These are phyloP conservation scores for Mungos mungo DNA, from an alignment of 2,113 vertebrate genomes.

Conservation along the genomic window DNA sequence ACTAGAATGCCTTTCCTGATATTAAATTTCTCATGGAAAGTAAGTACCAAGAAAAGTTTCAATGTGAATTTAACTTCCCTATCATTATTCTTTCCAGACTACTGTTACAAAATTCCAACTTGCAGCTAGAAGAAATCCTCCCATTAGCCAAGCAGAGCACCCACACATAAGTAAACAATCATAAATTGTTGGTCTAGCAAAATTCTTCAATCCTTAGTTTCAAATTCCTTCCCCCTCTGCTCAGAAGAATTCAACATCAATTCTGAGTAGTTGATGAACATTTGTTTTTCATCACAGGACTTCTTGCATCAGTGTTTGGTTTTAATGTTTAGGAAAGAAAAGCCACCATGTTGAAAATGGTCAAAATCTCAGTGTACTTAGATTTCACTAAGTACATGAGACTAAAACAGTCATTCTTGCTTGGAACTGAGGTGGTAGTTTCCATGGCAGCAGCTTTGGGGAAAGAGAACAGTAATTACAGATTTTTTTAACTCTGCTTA, in stretches of 20 bases:
- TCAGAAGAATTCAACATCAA: not conserved
- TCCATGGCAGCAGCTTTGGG: not conserved
- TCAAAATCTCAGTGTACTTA: not conserved
- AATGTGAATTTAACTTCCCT: not conserved
- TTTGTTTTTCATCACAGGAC: not conserved
- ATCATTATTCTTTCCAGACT: not conserved
- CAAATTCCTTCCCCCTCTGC: not conserved
- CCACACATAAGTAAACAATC: not conserved
- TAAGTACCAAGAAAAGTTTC: not conserved
- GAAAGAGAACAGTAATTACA: not conserved
- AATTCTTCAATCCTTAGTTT: not conserved
- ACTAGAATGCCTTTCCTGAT: not conserved
- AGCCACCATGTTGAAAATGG: not conserved
- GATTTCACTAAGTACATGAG: not conserved
- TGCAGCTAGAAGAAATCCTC: not conserved
- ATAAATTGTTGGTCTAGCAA: not conserved
- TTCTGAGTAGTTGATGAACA: not conserved
- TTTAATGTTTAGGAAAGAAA: not conserved
- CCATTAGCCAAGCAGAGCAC: not conserved
- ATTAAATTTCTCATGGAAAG: not conserved
- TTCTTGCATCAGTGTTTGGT: not conserved
- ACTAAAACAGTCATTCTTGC: not conserved
- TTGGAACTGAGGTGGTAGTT: slow-evolving; percentile 20
- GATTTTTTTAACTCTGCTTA: not conserved
- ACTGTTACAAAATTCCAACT: not conserved